Conservation (phyloP, 2,797 vertebrate species). For the Myiotriccus ornatus region DNA sequence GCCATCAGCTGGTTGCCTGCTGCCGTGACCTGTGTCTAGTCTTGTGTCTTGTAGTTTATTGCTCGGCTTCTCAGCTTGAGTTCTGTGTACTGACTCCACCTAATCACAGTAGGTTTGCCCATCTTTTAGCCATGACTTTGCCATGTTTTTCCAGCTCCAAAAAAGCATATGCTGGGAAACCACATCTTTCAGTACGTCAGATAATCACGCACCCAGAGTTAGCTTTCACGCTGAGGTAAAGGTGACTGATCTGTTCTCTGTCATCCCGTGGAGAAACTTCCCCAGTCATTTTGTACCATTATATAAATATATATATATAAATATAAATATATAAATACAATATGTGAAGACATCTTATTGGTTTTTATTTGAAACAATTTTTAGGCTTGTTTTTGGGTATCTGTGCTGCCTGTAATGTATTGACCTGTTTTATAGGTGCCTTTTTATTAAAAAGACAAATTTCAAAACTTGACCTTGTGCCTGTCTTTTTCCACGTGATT, state of each 20-base stretch:
- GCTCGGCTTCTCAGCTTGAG: slow-evolving; percentile 41
- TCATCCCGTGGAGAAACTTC: slow-evolving; percentile 68
- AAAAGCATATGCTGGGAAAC: background rate
- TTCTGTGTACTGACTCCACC: slow-evolving; percentile 37
- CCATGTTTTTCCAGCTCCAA: slow-evolving; percentile 10
- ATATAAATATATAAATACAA: slow-evolving; percentile 86
- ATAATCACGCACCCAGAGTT: slow-evolving; percentile 48
- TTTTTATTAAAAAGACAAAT: slow-evolving; percentile 83
- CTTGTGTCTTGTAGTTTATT: slow-evolving; percentile 61
- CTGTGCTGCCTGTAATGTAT: slow-evolving; percentile 84
- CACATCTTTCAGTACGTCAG: background rate
- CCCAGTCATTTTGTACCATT: slow-evolving; percentile 82
- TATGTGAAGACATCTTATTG: slow-evolving; percentile 82
- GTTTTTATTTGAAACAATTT: slow-evolving; percentile 84
- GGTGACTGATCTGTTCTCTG: slow-evolving; percentile 58
- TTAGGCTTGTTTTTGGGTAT: slow-evolving; percentile 84
- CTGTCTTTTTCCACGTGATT: background rate
- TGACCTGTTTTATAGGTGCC: slow-evolving; percentile 86
- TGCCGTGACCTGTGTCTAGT: slow-evolving; percentile 42
- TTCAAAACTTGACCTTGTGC: slow-evolving; percentile 55
- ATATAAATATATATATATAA: slow-evolving; percentile 81
- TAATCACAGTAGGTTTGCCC: slow-evolving; percentile 25
- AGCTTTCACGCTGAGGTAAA: slow-evolving; percentile 35
- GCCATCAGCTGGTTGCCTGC: background rate
- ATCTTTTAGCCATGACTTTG: slow-evolving; percentile 20